These are phyloP conservation scores for Ferdinandea cuprea DNA, from an alignment of 2,888 invertebrate genomes.

Conservation along the genomic window DNA sequence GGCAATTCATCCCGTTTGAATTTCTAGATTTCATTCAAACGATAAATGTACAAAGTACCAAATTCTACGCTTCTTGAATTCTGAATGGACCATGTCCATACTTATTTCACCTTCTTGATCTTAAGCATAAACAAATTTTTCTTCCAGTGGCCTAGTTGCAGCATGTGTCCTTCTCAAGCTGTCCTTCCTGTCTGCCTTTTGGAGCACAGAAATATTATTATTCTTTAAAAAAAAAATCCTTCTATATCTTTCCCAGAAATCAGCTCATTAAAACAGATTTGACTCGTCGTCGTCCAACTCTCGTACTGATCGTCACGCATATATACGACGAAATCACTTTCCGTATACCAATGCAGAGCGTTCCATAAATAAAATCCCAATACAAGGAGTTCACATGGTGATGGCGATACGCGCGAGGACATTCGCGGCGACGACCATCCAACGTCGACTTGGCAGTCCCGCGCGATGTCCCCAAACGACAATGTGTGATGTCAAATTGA, in stretches of 20 bases:
- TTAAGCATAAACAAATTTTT: constrained; percentile 22
- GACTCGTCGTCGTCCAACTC: constrained; percentile 72
- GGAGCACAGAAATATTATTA: constrained; percentile 65
- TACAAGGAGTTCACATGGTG: constrained; percentile 67
- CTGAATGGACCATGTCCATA: background rate
- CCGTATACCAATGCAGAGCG: constrained; percentile 55
- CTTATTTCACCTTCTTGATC: background rate
- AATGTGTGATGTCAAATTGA: constrained; percentile 76
- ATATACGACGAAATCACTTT: constrained; percentile 66
- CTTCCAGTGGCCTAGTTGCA: constrained; percentile 30
- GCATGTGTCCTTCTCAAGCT: constrained; percentile 38
- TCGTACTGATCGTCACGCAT: constrained; percentile 74
- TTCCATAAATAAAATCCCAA: constrained; percentile 72
- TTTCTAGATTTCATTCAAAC: background rate
- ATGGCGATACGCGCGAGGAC: constrained; percentile 53
- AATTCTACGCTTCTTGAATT: background rate
- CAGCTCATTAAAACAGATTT: constrained; percentile 77
- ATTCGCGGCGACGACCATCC: constrained; percentile 21
- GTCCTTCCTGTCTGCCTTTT: constrained; percentile 34
- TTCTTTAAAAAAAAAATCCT: constrained; percentile 24
- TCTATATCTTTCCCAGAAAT: constrained; percentile 77
- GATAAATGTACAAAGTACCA: background rate
- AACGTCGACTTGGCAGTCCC: constrained; percentile 26
- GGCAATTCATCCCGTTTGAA: background rate
- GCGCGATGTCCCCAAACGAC: constrained; percentile 59